These are phyloP conservation scores for Sarcophaga variegata DNA, from an alignment of 2,888 invertebrate species.

Conservation along the genomic window DNA sequence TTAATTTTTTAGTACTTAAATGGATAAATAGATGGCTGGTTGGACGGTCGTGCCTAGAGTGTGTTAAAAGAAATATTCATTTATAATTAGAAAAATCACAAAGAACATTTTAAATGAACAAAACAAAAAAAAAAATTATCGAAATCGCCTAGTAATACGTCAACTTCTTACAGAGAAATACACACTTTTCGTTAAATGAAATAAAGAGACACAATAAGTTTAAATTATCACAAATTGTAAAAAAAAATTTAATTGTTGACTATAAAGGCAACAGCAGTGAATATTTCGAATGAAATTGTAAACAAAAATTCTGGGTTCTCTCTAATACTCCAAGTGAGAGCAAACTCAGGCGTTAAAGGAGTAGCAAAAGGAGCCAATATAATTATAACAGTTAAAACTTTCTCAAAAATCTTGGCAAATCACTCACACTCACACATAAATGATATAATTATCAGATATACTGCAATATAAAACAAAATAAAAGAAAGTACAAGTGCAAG, in stretches of 20 bases:
- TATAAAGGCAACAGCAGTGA: constrained; percentile 6
- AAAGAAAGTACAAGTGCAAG: background rate
- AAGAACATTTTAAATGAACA: constrained; percentile 20
- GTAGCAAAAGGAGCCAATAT: no score
- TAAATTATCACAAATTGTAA: background rate
- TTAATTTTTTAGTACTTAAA: constrained; percentile 11
- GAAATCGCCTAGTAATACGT: constrained; percentile 40
- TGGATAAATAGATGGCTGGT: constrained; percentile 15
- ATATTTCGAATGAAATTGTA: constrained; percentile 46
- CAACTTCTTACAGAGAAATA: constrained; percentile 28
- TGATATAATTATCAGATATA: background rate
- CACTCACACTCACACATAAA: background rate
- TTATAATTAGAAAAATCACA: constrained; percentile 3
- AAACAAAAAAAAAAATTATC: constrained; percentile 18
- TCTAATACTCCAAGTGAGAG: no score
- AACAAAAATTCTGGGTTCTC: constrained; percentile 8
- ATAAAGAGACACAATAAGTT: constrained; percentile 6
- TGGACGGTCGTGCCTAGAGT: constrained; percentile 3
- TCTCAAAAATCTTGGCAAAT: background rate
- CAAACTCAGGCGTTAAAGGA: no score
- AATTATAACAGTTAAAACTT: background rate
- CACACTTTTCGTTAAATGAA: constrained; percentile 9
- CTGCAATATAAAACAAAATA: background rate
- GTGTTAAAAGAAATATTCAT: constrained; percentile 14
- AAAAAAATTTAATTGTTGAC: constrained; percentile 3